Evolutionary conservation across 2,888 invertebrate species (phyloP), one percentile per base, ranked within the genome.

Genomic region (Amiota communis): DNA sequence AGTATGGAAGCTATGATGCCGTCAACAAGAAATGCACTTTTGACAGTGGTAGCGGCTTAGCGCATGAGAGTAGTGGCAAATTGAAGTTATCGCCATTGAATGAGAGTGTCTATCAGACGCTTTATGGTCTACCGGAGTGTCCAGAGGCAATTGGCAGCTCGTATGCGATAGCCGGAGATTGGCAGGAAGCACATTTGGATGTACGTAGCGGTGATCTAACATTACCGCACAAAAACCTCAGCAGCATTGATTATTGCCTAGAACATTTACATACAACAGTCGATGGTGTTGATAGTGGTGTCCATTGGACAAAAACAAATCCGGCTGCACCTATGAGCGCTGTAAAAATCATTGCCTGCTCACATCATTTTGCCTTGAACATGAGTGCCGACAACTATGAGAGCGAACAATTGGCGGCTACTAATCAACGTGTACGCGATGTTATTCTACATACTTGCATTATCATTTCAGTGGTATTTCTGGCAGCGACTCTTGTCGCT

Each of bases 401-500:
- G 10, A 59, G 46, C 9, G 65, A 64, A 13, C 73, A 57, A n/a
- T 70, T 70, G 8, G 49, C 36, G 12, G 51, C 71, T 48, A 12
- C 74, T 74, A 15, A 59, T 71, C 1, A 75, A 76, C 11, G 77
- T 87, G 67, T 93, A 67, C 91, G 95, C 70, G 94, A 94, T 89
- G 92, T 93, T 70, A 90, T 96, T 79, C 95, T 95, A 87, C 95
- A 95, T 75, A 92, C 93, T 73, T 95, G 94, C 75, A 91, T 96
- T 87, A 93, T 95, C 74, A 92, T 96, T 82, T 95, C 96, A 82
- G 95, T 94, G 3, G 92, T 95, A 76, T 96, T 96, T 91, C 91
- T 96, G 88, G 93, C 94, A 57, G 94, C 95, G 17, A 96, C 96
- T 71, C 90, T 96, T 85, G 94, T 93, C 64, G 94, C 95, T 12